phyloP scores from a whole-genome alignment of 2,797 vertebrate species.

The Scolopax bukidnonensis region DNA sequence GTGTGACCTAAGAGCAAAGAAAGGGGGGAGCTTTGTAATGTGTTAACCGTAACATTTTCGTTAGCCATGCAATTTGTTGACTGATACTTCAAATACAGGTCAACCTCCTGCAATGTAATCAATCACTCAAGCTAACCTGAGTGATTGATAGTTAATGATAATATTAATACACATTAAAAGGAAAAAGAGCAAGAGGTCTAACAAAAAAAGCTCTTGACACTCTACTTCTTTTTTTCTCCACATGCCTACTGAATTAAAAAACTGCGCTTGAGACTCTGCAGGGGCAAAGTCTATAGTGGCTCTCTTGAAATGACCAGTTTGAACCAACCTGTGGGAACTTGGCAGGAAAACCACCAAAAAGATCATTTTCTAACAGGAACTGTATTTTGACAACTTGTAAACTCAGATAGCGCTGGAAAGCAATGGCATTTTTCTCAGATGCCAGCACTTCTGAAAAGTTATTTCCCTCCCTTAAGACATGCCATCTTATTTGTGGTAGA shows the following conservation, averaged over 20 bases:
- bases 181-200: neutral
- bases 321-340: neutral
- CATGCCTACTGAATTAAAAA: neutral
- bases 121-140: neutral
- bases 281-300: neutral
- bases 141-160: conserved; percentile 23
- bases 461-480: neutral
- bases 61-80: neutral
- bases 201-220: neutral
- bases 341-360: conserved; percentile 3
- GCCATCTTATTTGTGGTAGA: conserved; percentile 26
- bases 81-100: neutral
- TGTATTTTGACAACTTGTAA: conserved; percentile 47
- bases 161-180: conserved; percentile 1
- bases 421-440: conserved; percentile 40
- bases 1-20: neutral
- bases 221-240: neutral
- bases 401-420: conserved; percentile 40
- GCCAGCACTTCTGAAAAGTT: conserved; percentile 30
- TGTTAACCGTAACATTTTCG: neutral
- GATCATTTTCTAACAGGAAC: conserved; percentile 30
- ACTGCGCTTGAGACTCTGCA: neutral
- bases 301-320: conserved; percentile 53
- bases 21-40: neutral
- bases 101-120: neutral